Evolutionary conservation across 2,797 vertebrate genomes (phyloP).

Genomic region (Zenarchopterus dispar): DNA sequence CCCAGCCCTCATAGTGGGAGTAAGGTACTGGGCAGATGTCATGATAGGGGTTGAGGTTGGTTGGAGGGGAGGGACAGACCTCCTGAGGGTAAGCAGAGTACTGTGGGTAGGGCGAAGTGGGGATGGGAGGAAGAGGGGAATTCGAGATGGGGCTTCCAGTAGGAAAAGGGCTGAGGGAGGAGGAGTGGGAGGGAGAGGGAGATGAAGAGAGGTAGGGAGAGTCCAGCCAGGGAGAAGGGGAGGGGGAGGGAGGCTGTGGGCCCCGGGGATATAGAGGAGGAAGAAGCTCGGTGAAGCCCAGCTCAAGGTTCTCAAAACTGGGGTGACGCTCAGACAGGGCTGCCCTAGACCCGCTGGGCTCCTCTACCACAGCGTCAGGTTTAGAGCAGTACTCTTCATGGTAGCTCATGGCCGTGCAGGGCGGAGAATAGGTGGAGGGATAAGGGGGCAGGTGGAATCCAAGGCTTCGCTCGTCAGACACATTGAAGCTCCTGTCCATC

Average conservation of each 20-base stretch:
- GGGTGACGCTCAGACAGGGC: slow-evolving; percentile 74
- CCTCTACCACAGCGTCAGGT: slow-evolving; percentile 63
- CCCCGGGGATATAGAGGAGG: slow-evolving; percentile 79
- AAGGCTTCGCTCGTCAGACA: slow-evolving; percentile 76
- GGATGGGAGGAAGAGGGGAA: slow-evolving; percentile 77
- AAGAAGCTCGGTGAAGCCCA: slow-evolving; percentile 86
- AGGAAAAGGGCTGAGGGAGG: slow-evolving; percentile 83
- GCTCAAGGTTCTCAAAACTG: slow-evolving; percentile 83
- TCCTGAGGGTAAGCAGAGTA: slow-evolving; percentile 78
- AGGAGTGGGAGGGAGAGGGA: slow-evolving; percentile 84
- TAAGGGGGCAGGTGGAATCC: slow-evolving; percentile 79
- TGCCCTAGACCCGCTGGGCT: slow-evolving; percentile 59
- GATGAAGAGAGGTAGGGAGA: slow-evolving; percentile 85
- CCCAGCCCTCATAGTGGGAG: slow-evolving; percentile 81
- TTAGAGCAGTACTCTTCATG: slow-evolving; percentile 81
- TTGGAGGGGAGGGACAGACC: slow-evolving; percentile 76
- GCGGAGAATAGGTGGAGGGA: slow-evolving; percentile 74
- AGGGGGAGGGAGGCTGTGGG: slow-evolving; percentile 77
- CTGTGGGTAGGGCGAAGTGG: slow-evolving; percentile 75
- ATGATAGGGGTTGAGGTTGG: slow-evolving; percentile 69
- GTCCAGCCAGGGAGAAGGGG: slow-evolving; percentile 83
- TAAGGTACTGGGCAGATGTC: slow-evolving; percentile 77
- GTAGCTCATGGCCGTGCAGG: slow-evolving; percentile 68
- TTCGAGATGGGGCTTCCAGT: slow-evolving; percentile 81
- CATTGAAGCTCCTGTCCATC: slow-evolving; percentile 60